phyloP scores from a whole-genome alignment of 2,888 invertebrate genomes.

The Rhagonycha lutea region DNA sequence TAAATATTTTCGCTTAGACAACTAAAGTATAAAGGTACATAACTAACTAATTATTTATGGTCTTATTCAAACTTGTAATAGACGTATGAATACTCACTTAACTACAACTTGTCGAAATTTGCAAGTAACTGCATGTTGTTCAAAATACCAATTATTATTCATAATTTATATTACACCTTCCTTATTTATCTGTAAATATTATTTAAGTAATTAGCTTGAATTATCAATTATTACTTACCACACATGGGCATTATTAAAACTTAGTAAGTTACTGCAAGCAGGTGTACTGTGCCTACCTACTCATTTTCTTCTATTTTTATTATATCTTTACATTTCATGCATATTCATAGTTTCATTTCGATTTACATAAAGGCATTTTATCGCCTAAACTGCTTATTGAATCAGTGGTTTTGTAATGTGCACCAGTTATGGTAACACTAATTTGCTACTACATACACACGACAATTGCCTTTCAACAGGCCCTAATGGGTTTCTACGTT shows the following conservation, averaged over 20 bases:
- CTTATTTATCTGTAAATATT: neutral
- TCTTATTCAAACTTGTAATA: slow-evolving; percentile 2
- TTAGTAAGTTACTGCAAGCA: neutral
- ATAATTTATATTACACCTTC: neutral
- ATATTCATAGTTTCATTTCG: neutral
- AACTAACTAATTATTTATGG: slow-evolving; percentile 9
- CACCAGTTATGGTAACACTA: neutral
- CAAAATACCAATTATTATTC: neutral
- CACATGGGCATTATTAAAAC: neutral
- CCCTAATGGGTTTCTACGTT: neutral
- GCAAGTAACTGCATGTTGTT: neutral
- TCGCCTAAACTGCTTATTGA: neutral
- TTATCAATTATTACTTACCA: neutral
- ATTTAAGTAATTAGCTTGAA: neutral
- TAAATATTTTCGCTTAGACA: neutral
- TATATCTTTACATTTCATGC: neutral
- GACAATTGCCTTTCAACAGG: neutral
- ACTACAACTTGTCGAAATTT: slow-evolving; percentile 1
- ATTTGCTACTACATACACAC: neutral
- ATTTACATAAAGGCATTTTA: neutral
- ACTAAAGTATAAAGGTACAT: slow-evolving; percentile 1
- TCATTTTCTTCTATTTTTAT: neutral
- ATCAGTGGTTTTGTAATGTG: neutral
- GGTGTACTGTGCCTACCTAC: neutral
- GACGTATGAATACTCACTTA: slow-evolving; percentile 12